A percentile compares a stretch with the other conserved stretches of the same genome.
Evolutionary conservation across 2,888 invertebrate species (phyloP).

Genomic region (Drosophila mulleri): DNA sequence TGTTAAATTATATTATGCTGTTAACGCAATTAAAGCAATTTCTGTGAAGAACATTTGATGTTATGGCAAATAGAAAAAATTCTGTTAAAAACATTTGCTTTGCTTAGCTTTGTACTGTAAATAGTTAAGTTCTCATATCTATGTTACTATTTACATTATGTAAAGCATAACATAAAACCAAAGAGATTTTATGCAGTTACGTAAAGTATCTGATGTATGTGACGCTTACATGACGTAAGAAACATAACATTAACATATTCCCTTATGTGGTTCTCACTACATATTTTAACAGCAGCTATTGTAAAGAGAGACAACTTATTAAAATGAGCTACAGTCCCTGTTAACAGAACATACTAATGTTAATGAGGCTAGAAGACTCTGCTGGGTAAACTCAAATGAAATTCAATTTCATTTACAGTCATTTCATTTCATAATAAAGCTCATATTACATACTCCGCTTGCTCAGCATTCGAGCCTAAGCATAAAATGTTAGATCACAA

Average conservation of each 20-base stretch:
- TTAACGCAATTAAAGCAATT: neutral
- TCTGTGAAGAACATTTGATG: neutral
- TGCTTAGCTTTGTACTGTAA: neutral
- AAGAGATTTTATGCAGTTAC: neutral
- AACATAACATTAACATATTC: too few relatives aligned
- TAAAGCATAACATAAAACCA: neutral
- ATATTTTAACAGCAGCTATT: neutral
- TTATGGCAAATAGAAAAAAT: neutral
- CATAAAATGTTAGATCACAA: constrained; percentile 38
- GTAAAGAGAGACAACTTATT: neutral
- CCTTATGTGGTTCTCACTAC: neutral
- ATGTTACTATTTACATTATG: neutral
- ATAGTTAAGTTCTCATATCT: too few relatives aligned
- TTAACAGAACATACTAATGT: neutral
- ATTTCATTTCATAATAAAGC: neutral
- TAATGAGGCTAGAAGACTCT: neutral
- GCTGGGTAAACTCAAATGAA: neutral
- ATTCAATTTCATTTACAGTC: neutral
- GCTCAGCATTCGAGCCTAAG: neutral
- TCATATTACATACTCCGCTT: neutral
- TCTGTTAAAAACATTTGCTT: neutral
- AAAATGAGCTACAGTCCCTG: fast-evolving
- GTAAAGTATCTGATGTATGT: neutral
- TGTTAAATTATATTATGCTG: neutral
- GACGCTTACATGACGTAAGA: neutral